phyloP scores from a whole-genome alignment of 2,113 vertebrate genomes.

The Epinephelus fuscoguttatus region DNA sequence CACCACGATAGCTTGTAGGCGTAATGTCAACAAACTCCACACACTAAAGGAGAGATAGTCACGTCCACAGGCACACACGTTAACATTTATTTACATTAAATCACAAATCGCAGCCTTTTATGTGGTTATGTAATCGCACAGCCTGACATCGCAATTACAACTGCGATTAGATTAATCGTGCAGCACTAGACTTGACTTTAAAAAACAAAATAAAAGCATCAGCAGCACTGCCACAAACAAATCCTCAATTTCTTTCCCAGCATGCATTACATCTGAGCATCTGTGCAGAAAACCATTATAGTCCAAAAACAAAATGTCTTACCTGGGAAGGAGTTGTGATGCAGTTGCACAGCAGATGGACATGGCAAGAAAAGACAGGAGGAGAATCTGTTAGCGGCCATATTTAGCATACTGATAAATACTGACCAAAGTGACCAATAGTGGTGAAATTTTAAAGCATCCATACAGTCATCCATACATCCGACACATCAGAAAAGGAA shows the following conservation, averaged over 20 bases:
- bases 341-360: neutral
- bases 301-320: slow-evolving; percentile 16
- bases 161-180: no score
- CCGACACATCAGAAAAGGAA: neutral
- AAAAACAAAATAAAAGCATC: slow-evolving; percentile 17
- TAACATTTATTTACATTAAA: no score
- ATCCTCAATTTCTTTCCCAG: neutral
- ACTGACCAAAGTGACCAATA: neutral
- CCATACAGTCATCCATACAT: neutral
- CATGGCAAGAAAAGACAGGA: slow-evolving; percentile 36
- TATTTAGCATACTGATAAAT: neutral
- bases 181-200: neutral
- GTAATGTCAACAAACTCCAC: no score
- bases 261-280: neutral
- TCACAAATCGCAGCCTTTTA: no score
- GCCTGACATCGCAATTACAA: no score
- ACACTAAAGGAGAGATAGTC: no score
- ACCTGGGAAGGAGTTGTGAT: slow-evolving; percentile 32
- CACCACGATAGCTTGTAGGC: no score
- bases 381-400: slow-evolving; percentile 16
- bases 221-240: neutral
- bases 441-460: neutral
- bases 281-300: neutral
- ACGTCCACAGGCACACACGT: no score
- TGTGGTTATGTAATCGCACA: no score